phyloP scores from a whole-genome alignment of 2,797 vertebrate genomes.

The Pygocentrus nattereri region DNA sequence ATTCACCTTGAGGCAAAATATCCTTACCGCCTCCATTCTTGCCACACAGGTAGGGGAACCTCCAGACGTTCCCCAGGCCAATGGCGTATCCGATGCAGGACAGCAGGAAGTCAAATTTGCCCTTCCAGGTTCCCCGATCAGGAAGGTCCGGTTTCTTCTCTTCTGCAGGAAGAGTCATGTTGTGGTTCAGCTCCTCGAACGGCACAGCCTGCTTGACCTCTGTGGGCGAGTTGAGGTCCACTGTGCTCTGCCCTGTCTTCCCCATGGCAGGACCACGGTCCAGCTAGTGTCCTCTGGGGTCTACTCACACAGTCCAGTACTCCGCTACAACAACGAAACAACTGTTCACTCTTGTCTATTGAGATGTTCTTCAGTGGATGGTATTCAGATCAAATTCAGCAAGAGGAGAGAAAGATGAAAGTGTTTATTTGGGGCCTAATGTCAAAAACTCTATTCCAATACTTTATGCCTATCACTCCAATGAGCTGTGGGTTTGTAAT shows the following conservation, averaged over 20 bases:
- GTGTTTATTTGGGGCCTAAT: background rate
- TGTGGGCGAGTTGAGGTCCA: conserved; percentile 84
- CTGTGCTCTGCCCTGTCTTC: conserved; percentile 83
- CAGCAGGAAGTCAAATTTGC: conserved; percentile 92
- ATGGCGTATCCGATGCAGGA: conserved; percentile 93
- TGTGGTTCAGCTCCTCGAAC: conserved; percentile 71
- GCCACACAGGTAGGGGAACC: conserved; percentile 93
- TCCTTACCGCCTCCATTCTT: conserved; percentile 92
- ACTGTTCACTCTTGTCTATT: background rate
- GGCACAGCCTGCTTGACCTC: conserved; percentile 83
- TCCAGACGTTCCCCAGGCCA: conserved; percentile 92
- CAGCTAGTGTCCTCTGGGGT: conserved; percentile 51
- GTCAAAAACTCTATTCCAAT: background rate
- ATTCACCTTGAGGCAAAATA: background rate
- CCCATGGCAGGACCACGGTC: conserved; percentile 75
- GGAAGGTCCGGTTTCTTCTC: conserved; percentile 78
- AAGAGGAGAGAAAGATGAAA: conserved; percentile 5
- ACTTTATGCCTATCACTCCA: background rate
- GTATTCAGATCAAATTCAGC: conserved; percentile 13
- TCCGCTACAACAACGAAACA: background rate
- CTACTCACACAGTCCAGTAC: conserved; percentile 47
- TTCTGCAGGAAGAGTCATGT: conserved; percentile 44
- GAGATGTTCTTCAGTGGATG: background rate
- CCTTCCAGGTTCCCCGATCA: conserved; percentile 91
- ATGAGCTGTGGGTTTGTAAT: background rate